Evolutionary conservation across 2,797 vertebrate species (phyloP).

Genomic region (Brachyrhaphis roseni): DNA sequence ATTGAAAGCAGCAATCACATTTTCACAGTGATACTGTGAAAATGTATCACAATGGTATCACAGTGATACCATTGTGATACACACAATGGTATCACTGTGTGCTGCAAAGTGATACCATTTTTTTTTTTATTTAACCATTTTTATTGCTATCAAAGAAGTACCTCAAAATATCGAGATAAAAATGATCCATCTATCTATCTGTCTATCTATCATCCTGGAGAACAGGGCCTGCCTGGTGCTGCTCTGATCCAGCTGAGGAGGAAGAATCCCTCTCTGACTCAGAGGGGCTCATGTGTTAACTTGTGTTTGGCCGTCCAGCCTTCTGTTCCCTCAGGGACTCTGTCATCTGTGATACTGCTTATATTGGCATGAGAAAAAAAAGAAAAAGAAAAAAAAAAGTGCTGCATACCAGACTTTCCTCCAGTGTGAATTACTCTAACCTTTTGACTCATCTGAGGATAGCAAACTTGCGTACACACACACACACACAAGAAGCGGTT

Average conservation of each 20-base stretch:
- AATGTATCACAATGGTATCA: no score
- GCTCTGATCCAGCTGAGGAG: conserved; percentile 42
- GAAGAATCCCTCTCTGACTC: conserved; percentile 57
- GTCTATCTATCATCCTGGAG: conserved; percentile 42
- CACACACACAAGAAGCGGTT: conserved; percentile 23
- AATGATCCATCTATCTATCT: background rate
- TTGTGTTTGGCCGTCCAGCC: conserved; percentile 37
- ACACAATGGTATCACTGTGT: no score
- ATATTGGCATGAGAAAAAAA: conserved; percentile 49
- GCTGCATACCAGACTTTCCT: conserved; percentile 38
- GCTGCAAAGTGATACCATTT: no score
- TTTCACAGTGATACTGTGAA: no score
- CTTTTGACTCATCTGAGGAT: conserved; percentile 48
- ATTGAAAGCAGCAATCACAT: no score
- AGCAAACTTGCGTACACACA: conserved; percentile 23
- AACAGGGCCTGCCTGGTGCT: conserved; percentile 63
- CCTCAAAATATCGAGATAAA: no score
- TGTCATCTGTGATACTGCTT: conserved; percentile 53
- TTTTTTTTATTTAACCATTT: no score
- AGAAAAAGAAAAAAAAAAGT: conserved; percentile 4
- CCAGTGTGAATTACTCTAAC: conserved; percentile 35
- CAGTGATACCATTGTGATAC: no score
- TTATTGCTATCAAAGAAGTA: no score
- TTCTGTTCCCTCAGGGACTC: conserved; percentile 30
- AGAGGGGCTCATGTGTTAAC: conserved; percentile 47